Evolutionary conservation across 2,113 vertebrate species (phyloP).

Genomic region (Donacobius atricapilla): DNA sequence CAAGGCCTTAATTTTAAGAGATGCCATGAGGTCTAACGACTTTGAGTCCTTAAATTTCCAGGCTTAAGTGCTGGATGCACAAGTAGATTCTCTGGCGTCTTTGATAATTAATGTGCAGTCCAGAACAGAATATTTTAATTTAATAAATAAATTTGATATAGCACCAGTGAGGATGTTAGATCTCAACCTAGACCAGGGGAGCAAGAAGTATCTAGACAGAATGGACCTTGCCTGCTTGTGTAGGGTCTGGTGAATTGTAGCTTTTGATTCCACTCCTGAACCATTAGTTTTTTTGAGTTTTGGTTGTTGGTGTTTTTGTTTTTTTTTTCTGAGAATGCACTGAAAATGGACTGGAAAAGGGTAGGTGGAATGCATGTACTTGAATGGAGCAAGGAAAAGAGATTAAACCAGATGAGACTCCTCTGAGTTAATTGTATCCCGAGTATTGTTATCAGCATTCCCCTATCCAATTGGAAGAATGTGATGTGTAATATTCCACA

Average conservation of each 20-base stretch:
- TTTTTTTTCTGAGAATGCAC: not conserved
- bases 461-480: constrained; percentile 3
- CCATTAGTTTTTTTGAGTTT: not conserved
- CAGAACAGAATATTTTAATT: not conserved
- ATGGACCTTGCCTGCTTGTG: not conserved
- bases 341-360: not conserved
- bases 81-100: not conserved
- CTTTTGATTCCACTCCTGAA: not conserved
- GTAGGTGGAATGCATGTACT: not conserved
- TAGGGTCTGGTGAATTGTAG: not conserved
- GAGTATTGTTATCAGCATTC: constrained; percentile 10
- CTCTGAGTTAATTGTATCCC: not conserved
- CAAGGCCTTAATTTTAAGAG: not conserved
- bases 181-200: not conserved
- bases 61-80: not conserved
- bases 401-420: not conserved
- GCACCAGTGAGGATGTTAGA: not conserved
- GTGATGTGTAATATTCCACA: constrained; percentile 17
- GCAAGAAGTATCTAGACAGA: not conserved
- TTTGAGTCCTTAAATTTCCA: not conserved
- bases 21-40: not conserved
- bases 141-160: not conserved
- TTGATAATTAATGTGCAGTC: not conserved
- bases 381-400: constrained; percentile 27
- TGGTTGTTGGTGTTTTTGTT: not conserved